Evolutionary conservation across 2,113 vertebrate species (phyloP), one percentile per base, ranked within the genome.

Genomic region (Nothobranchius furzeri): DNA sequence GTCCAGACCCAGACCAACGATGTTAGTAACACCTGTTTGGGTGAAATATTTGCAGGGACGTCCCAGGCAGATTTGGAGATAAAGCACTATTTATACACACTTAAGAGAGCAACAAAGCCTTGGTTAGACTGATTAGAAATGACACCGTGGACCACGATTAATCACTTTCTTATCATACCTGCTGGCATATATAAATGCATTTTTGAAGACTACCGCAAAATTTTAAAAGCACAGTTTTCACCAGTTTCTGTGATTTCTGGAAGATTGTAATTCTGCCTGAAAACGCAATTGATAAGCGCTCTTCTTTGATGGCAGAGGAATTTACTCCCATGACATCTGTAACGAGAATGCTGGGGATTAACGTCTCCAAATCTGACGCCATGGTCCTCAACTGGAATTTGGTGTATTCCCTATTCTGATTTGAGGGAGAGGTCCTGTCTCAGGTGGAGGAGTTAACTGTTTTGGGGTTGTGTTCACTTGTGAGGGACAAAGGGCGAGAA

Each of bases 11-110:
- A 24, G 62, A 47, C 7, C 45, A 1, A 12, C 13, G 14, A 74
- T 76, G 68, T 69, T 56, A 65, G 37, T 49, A 74, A 60, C 83
- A 84, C 81, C 70, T 85, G 81, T 17, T 87, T 51, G 52, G 11
- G 64, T 53, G 46, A 75, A 69, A 64, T 76, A 77, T 76, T 75
- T 56, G 24, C 47, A 9, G 56, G 83, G 76, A 79, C 67, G 73
- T 85, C 30, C 30, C 30, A 30, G 20, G 50, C 46, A 59, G 75
- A 76, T 83, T 56, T 49, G n/a, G 12, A 48, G 71, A 78, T 70
- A 54, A 2, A 6, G 36, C 17, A 10, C 43, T 35, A 52, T 68
- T 70, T 55, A 61, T 69, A 6, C 46, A 57, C 56, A 76, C 63
- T 50, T 63, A 66, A 15, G 59, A 68, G n/a, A 51, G 53, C 69